Evolutionary conservation across 2,888 invertebrate species (phyloP).

Genomic region (Drosophila neonasuta): DNA sequence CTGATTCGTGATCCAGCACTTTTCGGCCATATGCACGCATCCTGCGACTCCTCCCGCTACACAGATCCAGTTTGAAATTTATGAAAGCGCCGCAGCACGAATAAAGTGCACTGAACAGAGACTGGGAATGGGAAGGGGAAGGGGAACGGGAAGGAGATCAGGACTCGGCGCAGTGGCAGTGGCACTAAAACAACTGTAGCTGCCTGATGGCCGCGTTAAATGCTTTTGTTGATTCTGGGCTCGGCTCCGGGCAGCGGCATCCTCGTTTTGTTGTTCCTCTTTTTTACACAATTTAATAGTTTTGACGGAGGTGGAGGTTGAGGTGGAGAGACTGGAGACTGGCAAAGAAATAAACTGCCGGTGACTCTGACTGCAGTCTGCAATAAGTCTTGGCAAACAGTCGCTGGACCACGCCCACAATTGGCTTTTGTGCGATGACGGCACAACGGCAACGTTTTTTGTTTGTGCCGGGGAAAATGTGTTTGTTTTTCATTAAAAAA

Average conservation of each 20-base stretch:
- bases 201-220: conserved; percentile 71
- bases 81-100: conserved; percentile 59
- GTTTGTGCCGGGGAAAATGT: conserved; percentile 65
- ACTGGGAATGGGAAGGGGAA: conserved; percentile 7
- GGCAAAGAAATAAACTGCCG: conserved; percentile 70
- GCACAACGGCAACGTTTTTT: conserved; percentile 28
- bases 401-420: conserved; percentile 62
- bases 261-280: conserved; percentile 13
- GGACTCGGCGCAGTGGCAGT: conserved; percentile 27
- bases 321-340: conserved; percentile 7
- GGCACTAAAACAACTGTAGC: conserved; percentile 72
- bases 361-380: conserved; percentile 62
- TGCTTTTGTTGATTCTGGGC: conserved; percentile 75
- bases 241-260: conserved; percentile 32
- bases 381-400: conserved; percentile 73
- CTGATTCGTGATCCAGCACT: conserved; percentile 1
- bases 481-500: conserved; percentile 81
- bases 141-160: neutral
- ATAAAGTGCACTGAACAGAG: conserved; percentile 59
- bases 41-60: neutral
- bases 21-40: conserved; percentile 40
- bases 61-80: conserved; percentile 59
- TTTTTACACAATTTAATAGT: conserved; percentile 67
- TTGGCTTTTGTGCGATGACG: conserved; percentile 65
- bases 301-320: conserved; percentile 35